Conservation (phyloP, 37 sponge, comb jelly and placozoan species). For the Oopsacas minuta region DNA sequence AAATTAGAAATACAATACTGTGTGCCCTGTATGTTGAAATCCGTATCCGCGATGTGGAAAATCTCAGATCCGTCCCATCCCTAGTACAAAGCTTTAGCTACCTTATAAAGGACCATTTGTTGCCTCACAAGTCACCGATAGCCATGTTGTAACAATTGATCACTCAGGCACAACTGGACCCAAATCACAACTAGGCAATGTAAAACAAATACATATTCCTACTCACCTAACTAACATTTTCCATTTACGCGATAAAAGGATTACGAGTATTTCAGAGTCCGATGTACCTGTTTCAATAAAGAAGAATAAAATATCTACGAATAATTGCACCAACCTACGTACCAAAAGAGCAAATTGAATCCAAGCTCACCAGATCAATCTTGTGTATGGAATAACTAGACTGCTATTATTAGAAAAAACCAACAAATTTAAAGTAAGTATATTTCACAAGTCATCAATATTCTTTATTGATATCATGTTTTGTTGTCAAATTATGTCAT, state of each 20-base stretch:
- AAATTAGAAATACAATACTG: no score
- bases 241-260: not conserved
- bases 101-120: constrained; percentile 7
- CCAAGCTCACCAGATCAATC: not conserved
- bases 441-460: not conserved
- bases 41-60: no score
- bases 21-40: no score
- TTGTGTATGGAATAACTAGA: not conserved
- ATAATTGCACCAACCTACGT: not conserved
- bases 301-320: not conserved
- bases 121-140: constrained; percentile 7
- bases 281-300: not conserved
- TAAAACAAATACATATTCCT: not conserved
- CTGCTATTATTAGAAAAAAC: not conserved
- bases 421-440: not conserved
- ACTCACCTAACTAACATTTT: not conserved
- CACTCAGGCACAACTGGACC: not conserved
- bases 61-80: no score
- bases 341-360: not conserved
- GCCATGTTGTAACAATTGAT: not conserved
- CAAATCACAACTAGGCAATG: not conserved
- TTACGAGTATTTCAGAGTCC: not conserved
- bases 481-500: not conserved
- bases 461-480: not conserved
- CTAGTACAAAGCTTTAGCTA: not conserved